These are phyloP conservation scores for Scaptomyza cyrtandrae DNA, from an alignment of 2,888 invertebrate species.

Conservation along the genomic window DNA sequence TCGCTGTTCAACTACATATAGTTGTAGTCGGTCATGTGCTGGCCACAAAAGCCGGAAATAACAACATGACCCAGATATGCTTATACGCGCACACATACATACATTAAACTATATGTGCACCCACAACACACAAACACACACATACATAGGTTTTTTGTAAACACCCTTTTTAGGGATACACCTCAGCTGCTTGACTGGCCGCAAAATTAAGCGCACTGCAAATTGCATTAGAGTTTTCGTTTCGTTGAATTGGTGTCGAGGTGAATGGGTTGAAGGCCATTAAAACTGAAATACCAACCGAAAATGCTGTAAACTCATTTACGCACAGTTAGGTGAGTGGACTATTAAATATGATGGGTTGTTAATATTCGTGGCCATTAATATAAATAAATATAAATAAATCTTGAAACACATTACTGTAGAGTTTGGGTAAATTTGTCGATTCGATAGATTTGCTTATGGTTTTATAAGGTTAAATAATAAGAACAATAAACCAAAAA, in stretches of 20 bases:
- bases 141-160: constrained; percentile 34
- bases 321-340: neutral
- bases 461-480: too few species aligned
- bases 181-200: constrained; percentile 34
- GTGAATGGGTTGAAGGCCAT: constrained; percentile 6
- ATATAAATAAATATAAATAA: constrained; percentile 1
- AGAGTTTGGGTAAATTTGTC: too few species aligned
- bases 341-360: neutral
- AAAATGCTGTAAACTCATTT: constrained; percentile 1
- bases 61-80: constrained; percentile 72
- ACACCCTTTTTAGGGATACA: constrained; percentile 23
- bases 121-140: constrained; percentile 4
- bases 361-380: neutral
- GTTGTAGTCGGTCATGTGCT: constrained; percentile 43
- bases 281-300: constrained; percentile 1
- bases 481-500: too few species aligned
- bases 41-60: constrained; percentile 76
- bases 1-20: constrained; percentile 33
- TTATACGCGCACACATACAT: constrained; percentile 11
- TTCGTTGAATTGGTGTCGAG: constrained; percentile 16
- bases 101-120: too few species aligned
- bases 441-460: too few species aligned
- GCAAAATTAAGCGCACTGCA: constrained; percentile 37
- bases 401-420: too few species aligned
- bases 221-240: constrained; percentile 42